Evolutionary conservation across 2,113 vertebrate genomes (phyloP).

Genomic region (Hemiprocne comata): DNA sequence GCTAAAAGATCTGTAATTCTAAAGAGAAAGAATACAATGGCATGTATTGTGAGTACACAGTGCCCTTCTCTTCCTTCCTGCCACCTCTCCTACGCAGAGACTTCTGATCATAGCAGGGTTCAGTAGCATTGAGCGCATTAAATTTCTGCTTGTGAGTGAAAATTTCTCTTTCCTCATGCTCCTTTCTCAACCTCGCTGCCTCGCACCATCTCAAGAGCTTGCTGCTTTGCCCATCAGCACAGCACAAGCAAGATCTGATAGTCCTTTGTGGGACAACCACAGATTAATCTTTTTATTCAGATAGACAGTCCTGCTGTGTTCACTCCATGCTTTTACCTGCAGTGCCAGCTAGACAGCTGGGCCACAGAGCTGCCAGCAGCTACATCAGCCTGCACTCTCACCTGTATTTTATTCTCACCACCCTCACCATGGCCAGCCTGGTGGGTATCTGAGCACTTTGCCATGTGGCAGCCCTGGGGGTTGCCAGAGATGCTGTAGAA

Average conservation of each 20-base stretch:
- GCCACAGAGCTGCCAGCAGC: rapidly evolving
- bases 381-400: not conserved
- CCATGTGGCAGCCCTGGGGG: rapidly evolving
- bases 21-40: not conserved
- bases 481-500: not conserved
- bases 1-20: not conserved
- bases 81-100: not conserved
- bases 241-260: not conserved
- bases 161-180: not conserved
- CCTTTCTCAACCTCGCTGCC: not conserved
- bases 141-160: not conserved
- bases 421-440: rapidly evolving
- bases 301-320: not conserved
- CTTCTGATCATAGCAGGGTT: not conserved
- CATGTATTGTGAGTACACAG: not conserved
- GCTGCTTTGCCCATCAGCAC: not conserved
- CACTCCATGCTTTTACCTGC: not conserved
- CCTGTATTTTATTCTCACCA: not conserved
- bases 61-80: not conserved
- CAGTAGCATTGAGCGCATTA: not conserved
- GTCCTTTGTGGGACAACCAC: not conserved
- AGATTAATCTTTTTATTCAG: not conserved
- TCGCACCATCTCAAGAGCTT: not conserved
- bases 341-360: not conserved
- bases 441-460: rapidly evolving